These are phyloP conservation scores for Temnothorax nylanderi DNA, from an alignment of 1,140 invertebrate genomes.

Conservation along the genomic window DNA sequence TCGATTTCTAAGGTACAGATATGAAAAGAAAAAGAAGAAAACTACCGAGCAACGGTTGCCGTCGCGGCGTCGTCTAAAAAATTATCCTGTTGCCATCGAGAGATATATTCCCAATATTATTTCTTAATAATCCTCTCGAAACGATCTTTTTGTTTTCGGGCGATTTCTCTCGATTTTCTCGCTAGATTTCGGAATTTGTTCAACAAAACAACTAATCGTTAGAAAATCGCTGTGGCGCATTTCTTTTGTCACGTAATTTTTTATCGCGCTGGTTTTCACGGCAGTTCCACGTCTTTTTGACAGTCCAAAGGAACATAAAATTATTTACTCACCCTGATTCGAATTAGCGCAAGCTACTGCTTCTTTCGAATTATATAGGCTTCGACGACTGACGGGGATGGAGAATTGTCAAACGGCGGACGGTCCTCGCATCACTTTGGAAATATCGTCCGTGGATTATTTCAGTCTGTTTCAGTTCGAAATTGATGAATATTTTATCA, in stretches of 20 bases:
- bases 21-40: too few species aligned
- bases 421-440: slow-evolving; percentile 1
- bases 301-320: neutral
- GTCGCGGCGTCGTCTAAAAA: too few species aligned
- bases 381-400: neutral
- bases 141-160: too few species aligned
- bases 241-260: neutral
- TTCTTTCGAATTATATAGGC: neutral
- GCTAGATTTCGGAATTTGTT: neutral
- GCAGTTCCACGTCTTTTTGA: neutral
- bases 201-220: neutral
- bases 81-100: neutral
- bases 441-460: neutral
- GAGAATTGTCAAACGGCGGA: neutral
- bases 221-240: too few species aligned
- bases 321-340: neutral
- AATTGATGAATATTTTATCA: neutral
- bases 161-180: neutral
- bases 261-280: neutral
- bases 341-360: neutral
- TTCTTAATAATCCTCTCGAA: neutral
- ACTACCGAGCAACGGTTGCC: too few species aligned
- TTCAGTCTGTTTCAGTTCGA: neutral
- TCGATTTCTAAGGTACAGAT: too few species aligned
- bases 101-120: neutral